Conservation (phyloP, 2,888 invertebrate genomes). For the Anarsia innoxiella region DNA sequence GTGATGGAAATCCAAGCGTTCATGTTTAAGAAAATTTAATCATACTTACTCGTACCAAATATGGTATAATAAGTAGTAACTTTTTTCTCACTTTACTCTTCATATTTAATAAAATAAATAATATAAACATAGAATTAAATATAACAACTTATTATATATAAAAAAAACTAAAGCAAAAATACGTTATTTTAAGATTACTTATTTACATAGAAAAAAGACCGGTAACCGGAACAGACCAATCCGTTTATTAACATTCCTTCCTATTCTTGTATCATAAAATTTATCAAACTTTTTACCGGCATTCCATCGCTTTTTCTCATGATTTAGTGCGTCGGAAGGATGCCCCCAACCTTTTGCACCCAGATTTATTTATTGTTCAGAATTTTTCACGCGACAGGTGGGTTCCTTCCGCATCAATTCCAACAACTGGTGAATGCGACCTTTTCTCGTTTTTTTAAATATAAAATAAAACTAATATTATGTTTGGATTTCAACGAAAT, state of each 20-base stretch:
- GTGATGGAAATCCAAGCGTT: too few species aligned
- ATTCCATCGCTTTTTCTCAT: background rate
- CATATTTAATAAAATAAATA: too few species aligned
- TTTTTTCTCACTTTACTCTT: too few species aligned
- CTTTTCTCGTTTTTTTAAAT: too few species aligned
- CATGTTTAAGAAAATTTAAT: too few species aligned
- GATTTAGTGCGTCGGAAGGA: too few species aligned
- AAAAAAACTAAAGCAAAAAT: background rate
- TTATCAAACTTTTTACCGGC: background rate
- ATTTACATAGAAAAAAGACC: background rate
- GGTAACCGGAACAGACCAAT: background rate
- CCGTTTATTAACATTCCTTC: background rate
- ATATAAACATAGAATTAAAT: background rate
- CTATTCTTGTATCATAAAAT: background rate
- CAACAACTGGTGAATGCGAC: too few species aligned
- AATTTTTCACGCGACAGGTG: constrained; percentile 13
- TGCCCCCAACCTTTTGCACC: constrained; percentile 7
- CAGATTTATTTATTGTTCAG: constrained; percentile 14
- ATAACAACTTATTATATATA: background rate
- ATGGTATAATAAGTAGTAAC: too few species aligned
- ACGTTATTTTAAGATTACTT: background rate
- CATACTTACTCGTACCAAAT: too few species aligned
- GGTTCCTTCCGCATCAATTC: background rate
- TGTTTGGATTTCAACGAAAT: too few species aligned
- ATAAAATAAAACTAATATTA: too few species aligned